Evolutionary conservation across 2,113 vertebrate species (phyloP).

Genomic region (Fregetta grallaria): DNA sequence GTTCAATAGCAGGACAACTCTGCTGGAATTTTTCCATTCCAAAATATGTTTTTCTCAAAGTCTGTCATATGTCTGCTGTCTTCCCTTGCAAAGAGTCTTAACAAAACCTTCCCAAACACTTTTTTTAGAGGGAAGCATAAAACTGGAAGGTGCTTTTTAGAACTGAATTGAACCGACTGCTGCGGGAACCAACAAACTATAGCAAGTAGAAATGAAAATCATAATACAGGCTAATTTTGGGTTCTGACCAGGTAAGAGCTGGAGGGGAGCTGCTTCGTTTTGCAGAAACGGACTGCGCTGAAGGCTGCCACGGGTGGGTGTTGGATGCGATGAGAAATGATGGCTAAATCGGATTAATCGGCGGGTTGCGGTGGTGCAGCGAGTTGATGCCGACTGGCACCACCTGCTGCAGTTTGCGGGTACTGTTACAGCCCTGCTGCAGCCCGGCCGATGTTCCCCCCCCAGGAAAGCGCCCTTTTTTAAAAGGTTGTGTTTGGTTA

Average conservation of each 20-base stretch:
- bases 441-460: accelerated
- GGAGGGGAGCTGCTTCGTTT: background rate
- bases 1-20: background rate
- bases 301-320: background rate
- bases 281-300: background rate
- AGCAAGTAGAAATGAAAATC: background rate
- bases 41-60: background rate
- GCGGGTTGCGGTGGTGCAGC: background rate
- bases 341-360: background rate
- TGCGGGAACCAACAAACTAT: background rate
- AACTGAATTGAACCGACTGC: background rate
- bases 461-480: background rate
- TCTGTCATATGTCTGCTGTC: background rate
- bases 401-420: background rate
- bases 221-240: accelerated
- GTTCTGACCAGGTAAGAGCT: background rate
- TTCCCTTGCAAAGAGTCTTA: background rate
- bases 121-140: background rate
- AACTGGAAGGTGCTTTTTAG: background rate
- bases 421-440: background rate
- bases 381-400: background rate
- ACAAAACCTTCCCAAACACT: background rate
- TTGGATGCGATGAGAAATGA: background rate
- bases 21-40: background rate
- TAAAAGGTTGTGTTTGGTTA: background rate